Evolutionary conservation across 2,113 vertebrate species (phyloP).

Genomic region (Indri indri): DNA sequence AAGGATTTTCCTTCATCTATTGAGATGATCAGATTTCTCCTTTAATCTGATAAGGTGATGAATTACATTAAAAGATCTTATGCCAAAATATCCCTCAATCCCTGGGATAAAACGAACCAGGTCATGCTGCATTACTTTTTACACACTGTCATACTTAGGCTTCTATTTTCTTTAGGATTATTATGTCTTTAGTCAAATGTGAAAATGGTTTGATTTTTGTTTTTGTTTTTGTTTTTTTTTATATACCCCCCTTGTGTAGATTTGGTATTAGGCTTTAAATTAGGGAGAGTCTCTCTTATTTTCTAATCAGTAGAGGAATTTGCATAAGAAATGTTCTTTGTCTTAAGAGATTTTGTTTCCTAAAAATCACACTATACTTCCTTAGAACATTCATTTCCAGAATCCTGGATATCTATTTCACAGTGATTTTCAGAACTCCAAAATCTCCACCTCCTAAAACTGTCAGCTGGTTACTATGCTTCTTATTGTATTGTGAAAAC

Average conservation of each 20-base stretch:
- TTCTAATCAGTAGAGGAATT: not conserved
- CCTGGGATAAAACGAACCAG: not conserved
- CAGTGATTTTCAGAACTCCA: not conserved
- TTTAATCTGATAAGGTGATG: not conserved
- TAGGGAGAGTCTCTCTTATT: not conserved
- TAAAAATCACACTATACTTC: not conserved
- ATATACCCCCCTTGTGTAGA: not conserved
- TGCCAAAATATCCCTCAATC: constrained; percentile 1
- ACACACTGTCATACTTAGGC: not conserved
- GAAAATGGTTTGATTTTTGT: not conserved
- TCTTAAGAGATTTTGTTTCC: not conserved
- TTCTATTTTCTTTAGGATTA: not conserved
- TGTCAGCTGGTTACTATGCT: not conserved
- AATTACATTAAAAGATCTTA: not conserved
- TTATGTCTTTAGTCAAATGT: constrained; percentile 8
- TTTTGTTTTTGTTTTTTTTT: not conserved
- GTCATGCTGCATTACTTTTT: not conserved
- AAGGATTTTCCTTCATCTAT: not conserved
- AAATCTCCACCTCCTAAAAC: not conserved
- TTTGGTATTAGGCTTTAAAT: not conserved
- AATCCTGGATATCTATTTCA: not conserved
- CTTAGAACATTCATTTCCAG: not conserved
- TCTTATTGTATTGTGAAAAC: not conserved
- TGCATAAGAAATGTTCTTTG: not conserved
- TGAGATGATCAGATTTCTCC: constrained; percentile 22